Conservation (phyloP, 2,113 vertebrate species). For the Neogale vison region DNA sequence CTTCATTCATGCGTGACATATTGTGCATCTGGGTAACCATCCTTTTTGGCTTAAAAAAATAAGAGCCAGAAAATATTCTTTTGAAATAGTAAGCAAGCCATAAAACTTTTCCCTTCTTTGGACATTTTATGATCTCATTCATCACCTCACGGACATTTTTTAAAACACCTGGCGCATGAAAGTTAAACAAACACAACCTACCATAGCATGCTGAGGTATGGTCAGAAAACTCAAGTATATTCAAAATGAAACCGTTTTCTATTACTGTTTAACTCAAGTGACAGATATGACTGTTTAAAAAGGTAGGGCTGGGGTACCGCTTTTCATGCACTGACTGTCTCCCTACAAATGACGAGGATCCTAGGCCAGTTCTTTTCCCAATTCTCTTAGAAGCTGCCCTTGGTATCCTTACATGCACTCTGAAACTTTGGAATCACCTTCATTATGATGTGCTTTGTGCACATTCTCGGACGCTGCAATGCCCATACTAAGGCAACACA, state of each 20-base stretch:
- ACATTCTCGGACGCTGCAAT: slow-evolving; percentile 74
- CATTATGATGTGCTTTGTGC: slow-evolving; percentile 58
- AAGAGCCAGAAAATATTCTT: not conserved
- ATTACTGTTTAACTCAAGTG: not conserved
- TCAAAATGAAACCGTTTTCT: slow-evolving; percentile 7
- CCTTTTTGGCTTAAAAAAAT: slow-evolving; percentile 19
- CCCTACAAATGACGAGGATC: not conserved
- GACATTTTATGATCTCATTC: not conserved
- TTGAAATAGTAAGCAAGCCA: not conserved
- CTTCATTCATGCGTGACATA: not conserved
- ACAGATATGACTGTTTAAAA: not conserved
- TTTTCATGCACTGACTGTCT: not conserved
- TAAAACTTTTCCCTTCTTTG: slow-evolving; percentile 25
- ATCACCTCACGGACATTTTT: not conserved
- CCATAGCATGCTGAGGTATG: not conserved
- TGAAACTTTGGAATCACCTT: slow-evolving; percentile 49
- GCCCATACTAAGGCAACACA: slow-evolving; percentile 86
- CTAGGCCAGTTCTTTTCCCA: not conserved
- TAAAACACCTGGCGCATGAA: slow-evolving; percentile 20
- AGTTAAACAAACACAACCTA: slow-evolving; percentile 30
- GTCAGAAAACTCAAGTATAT: slow-evolving; percentile 17
- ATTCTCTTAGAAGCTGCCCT: not conserved
- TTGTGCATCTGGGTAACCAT: not conserved
- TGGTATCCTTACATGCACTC: slow-evolving; percentile 33
- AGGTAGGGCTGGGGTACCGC: not conserved